These are phyloP conservation scores for Micromys minutus DNA, from an alignment of 2,113 vertebrate species.

Conservation along the genomic window DNA sequence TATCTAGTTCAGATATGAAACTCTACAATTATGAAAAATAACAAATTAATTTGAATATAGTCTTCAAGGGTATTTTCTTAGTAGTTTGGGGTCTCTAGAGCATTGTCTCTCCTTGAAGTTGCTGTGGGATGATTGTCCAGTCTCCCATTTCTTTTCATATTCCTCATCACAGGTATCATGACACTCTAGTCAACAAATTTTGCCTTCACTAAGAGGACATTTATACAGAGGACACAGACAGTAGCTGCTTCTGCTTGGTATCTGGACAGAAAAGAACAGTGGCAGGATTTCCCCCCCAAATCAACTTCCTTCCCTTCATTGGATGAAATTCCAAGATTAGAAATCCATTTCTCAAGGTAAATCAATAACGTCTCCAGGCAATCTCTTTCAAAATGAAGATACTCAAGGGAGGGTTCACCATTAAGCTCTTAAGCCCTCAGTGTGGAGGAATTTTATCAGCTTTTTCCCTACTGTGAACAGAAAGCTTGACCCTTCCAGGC, in stretches of 20 bases:
- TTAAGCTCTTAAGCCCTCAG: slow-evolving; percentile 72
- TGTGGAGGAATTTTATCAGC: slow-evolving; percentile 70
- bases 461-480: slow-evolving; percentile 36
- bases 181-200: background rate
- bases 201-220: background rate
- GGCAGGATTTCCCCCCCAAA: background rate
- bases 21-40: background rate
- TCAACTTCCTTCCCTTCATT: slow-evolving; percentile 49
- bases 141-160: background rate
- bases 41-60: background rate
- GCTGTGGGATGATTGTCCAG: background rate
- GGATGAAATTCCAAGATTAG: slow-evolving; percentile 73
- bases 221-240: background rate
- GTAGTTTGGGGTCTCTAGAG: no score
- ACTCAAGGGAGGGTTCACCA: slow-evolving; percentile 69
- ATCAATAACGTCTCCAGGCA: slow-evolving; percentile 75
- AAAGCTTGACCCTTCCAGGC: slow-evolving; percentile 58
- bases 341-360: slow-evolving; percentile 76
- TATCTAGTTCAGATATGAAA: background rate
- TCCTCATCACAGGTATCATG: background rate
- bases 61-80: background rate
- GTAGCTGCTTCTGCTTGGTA: slow-evolving; percentile 17
- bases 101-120: background rate
- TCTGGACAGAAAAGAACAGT: background rate
- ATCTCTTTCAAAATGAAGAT: slow-evolving; percentile 77